Evolutionary conservation across 2,888 invertebrate genomes (phyloP).

Genomic region (Pyrochroa serraticornis): DNA sequence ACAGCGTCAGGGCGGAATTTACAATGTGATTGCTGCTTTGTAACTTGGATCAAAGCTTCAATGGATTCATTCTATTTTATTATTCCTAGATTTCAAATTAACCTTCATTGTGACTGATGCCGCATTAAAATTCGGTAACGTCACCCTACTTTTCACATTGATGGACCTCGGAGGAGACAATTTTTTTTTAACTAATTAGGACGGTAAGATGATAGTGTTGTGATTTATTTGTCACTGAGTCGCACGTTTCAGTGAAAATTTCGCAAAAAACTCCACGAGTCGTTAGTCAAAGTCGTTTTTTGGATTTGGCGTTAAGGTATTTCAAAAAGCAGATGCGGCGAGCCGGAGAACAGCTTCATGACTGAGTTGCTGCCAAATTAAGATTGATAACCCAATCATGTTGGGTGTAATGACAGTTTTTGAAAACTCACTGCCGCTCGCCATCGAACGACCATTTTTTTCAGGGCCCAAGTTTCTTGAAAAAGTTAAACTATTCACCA

Average conservation of each 20-base stretch:
- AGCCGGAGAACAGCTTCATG: no score
- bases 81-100: conserved; percentile 55
- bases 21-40: conserved; percentile 58
- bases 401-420: no score
- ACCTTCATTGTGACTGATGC: conserved; percentile 50
- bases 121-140: conserved; percentile 25
- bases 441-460: no score
- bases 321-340: no score
- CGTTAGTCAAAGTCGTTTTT: no score
- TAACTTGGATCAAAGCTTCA: conserved; percentile 49
- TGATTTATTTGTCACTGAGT: conserved; percentile 35
- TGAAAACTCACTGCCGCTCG: no score
- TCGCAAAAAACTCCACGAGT: no score
- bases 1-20: conserved; percentile 57
- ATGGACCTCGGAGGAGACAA: conserved; percentile 12
- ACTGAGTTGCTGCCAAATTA: no score
- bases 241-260: conserved; percentile 22
- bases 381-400: no score
- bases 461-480: no score
- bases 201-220: conserved; percentile 40
- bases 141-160: conserved; percentile 25
- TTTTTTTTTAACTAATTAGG: conserved; percentile 41
- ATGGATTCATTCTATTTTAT: conserved; percentile 45
- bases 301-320: no score
- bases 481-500: no score